Conservation (phyloP, 1,140 invertebrate genomes). For the Gerris buenoi region DNA sequence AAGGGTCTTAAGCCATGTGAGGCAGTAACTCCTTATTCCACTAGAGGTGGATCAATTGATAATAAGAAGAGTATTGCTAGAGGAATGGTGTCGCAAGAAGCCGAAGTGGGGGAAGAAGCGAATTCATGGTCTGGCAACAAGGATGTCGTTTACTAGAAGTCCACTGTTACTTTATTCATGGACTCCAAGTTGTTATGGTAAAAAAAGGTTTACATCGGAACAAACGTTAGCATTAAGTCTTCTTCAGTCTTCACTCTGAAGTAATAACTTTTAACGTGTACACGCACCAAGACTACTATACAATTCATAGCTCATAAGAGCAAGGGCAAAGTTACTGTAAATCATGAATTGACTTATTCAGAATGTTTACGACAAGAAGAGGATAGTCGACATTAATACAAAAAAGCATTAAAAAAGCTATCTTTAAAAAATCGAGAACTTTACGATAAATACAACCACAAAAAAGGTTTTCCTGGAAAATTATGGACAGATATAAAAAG, state of each 20-base stretch:
- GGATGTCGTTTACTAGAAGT: no score
- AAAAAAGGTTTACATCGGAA: no score
- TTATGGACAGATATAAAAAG: no score
- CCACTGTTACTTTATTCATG: background rate
- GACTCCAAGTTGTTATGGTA: no score
- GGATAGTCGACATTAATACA: no score
- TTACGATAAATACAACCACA: no score
- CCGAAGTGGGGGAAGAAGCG: background rate
- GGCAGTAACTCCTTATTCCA: background rate
- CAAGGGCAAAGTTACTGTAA: background rate
- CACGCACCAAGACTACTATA: background rate
- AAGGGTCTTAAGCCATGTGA: background rate
- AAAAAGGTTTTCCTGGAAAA: no score
- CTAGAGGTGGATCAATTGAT: background rate
- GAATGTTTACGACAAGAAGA: no score
- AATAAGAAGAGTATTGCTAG: background rate
- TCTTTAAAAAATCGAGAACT: no score
- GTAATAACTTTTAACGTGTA: background rate
- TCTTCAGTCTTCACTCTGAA: background rate
- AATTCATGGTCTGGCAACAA: background rate
- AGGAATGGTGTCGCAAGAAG: background rate
- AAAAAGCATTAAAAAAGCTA: no score
- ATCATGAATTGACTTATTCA: background rate
- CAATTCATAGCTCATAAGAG: no score
- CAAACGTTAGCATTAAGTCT: background rate